Evolutionary conservation across 2,888 invertebrate genomes (phyloP), one percentile per base, ranked within the genome.

Genomic region (Ornithoptera priamus): DNA sequence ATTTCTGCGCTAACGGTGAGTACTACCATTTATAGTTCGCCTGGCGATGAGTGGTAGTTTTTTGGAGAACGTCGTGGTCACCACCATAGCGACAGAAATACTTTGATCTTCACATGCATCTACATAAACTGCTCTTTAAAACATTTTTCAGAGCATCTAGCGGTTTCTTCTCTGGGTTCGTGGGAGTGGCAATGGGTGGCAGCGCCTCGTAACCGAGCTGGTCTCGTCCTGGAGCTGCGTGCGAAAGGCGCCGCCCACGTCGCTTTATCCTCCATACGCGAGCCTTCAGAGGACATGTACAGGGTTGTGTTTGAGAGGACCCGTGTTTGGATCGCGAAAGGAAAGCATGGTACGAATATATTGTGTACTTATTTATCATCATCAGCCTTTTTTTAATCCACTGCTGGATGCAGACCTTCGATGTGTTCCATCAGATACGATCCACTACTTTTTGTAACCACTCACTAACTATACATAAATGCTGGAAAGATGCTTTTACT

Each of bases 1-100:
- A 95, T 81, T 95, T 95, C 81, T 95, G 95, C 80, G 95, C 95
- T 10, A 95, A 95, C 77, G 95, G 95, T 95, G 79, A 81, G 85
- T 80, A 60, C 20, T 53, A 39, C 6, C 1, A 7, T 8, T 18
- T 53, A 53, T 22, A 3, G 3, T 30, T 30, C 30, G 30, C 3
- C 30, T 30, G 3, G 30, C 30, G 30, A 3, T 30, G 3, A 30
- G 30, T 4, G 30, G 5, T 30, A 4, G 24, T 3, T 30, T 3
- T 30, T 30, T 30, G 5, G 3, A 30, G 30, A 30, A 3, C 30
- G 30, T 30, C 8, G 42, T 42, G 42, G 42, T 10, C 12, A 10
- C 12, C 42, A 42, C 2, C 42, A 42, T 10, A 42, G 7, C 8
- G 42, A 5, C 4, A 4, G 30, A 30, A 30, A 30, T 30, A 46